phyloP scores from a whole-genome alignment of 2,797 vertebrate genomes.

The Lepus oiostolus region DNA sequence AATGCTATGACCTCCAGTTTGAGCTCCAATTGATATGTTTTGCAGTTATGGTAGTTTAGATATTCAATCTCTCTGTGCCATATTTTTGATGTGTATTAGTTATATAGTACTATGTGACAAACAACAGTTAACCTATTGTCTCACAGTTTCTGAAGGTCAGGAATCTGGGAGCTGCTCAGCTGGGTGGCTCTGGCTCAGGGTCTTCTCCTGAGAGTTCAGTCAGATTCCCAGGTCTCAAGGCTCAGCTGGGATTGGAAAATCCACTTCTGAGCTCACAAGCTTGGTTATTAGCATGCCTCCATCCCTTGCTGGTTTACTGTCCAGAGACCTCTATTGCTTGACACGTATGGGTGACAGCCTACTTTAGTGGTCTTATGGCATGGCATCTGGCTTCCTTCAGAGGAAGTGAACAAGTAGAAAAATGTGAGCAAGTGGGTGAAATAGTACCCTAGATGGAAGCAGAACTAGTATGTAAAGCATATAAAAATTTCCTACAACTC shows the following conservation, averaged over 20 bases:
- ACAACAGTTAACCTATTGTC: neutral
- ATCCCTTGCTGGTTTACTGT: neutral
- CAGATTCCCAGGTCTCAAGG: neutral
- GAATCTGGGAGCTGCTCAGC: neutral
- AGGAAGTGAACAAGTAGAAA: constrained; percentile 24
- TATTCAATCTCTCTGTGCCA: too few relatives aligned
- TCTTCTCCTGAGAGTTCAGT: neutral
- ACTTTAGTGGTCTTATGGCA: neutral
- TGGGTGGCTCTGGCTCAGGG: neutral
- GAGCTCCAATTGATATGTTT: neutral
- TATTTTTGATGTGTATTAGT: neutral
- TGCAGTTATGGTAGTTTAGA: neutral
- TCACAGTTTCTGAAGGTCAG: neutral
- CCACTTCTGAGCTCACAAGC: neutral
- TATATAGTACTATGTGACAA: neutral
- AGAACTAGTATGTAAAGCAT: neutral
- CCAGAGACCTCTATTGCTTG: neutral
- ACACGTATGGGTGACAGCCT: neutral
- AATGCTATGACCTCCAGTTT: neutral
- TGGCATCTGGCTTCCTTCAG: neutral
- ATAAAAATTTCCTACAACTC: neutral
- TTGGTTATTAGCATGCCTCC: neutral
- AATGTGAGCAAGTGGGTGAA: constrained; percentile 14
- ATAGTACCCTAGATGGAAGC: neutral
- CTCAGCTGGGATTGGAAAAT: neutral